Base-by-base conservation (phyloP, 2,888 invertebrate species). In the Ferdinandea cuprea region DNA sequence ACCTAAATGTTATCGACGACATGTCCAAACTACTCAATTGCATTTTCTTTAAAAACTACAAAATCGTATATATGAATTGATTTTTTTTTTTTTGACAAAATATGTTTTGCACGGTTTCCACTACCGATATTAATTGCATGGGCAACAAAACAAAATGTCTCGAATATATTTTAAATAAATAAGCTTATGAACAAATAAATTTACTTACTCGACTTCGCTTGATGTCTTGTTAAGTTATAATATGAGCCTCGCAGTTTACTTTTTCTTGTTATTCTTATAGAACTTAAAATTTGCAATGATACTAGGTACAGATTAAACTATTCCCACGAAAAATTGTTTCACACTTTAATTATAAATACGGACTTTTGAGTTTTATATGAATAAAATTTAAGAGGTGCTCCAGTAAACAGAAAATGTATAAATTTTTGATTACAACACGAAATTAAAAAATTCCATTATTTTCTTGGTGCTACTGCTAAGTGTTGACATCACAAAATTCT, bases 361-460 rank as follows among this genome's bases (percentile, higher is more conserved):
- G n/a, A n/a, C n/a, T n/a, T n/a, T 21, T 54, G 19, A 1, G 5
- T 3, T 13, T 15, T 15, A 37, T 32, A 42, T 11, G n/a, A 30
- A n/a, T 25, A 13, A 17, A 30, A 11, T 15, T 54, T 4, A 32
- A 17, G 5, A 32, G 17, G n/a, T 1, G 46, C 13, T 56, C 28
- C 11, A 30, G 19, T 35, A 63, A 61, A 42, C 32, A 52, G 42
- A 46, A 17, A 56, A 40, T 19, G 25, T 48, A 6, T 8, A 32
- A 40, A 30, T 30, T 9, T 56, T 58, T 71, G 61, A 59, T 61
- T 65, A 71, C 56, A 50, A 40, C 54, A 77, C 63, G 69, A 77
- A 77, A 77, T 69, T 56, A 77, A 63, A 42, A 56, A 63, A 71
- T 9, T 63, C 50, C 21, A 48, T 50, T 61, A 59, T 69, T 61